A percentile compares a stretch with the other conserved stretches of the same genome.
Conservation (phyloP, 2,113 vertebrate species). For the Anolis carolinensis region DNA sequence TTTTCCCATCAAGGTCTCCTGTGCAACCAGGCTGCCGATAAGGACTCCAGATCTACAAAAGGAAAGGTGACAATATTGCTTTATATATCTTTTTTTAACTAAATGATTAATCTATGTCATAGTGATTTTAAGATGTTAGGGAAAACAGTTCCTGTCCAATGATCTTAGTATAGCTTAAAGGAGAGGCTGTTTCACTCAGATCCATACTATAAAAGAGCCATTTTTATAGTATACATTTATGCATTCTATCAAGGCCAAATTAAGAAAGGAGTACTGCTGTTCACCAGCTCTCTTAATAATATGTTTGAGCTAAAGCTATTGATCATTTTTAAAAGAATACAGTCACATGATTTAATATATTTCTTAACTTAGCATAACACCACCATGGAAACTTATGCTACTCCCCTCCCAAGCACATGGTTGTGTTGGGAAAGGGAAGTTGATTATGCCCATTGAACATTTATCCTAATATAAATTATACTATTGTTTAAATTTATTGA, state of each 20-base stretch:
- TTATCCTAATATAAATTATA: not conserved
- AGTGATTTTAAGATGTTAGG: not conserved
- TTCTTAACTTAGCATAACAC: not conserved
- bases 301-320: not conserved
- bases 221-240: not conserved
- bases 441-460: not conserved
- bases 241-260: not conserved
- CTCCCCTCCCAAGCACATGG: not conserved
- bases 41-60: conserved; percentile 92
- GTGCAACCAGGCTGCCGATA: conserved; percentile 94
- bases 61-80: conserved; percentile 1
- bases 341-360: not conserved
- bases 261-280: not conserved
- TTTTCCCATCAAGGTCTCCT: conserved; percentile 91
- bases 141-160: not conserved
- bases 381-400: not conserved
- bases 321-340: not conserved
- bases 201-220: not conserved
- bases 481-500: not conserved
- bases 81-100: conserved; percentile 22
- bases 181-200: not conserved
- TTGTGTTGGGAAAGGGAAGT: not conserved
- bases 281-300: not conserved
- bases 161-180: not conserved
- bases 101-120: not conserved